Conservation (phyloP, 2,113 vertebrate species). For the Falco punctatus region DNA sequence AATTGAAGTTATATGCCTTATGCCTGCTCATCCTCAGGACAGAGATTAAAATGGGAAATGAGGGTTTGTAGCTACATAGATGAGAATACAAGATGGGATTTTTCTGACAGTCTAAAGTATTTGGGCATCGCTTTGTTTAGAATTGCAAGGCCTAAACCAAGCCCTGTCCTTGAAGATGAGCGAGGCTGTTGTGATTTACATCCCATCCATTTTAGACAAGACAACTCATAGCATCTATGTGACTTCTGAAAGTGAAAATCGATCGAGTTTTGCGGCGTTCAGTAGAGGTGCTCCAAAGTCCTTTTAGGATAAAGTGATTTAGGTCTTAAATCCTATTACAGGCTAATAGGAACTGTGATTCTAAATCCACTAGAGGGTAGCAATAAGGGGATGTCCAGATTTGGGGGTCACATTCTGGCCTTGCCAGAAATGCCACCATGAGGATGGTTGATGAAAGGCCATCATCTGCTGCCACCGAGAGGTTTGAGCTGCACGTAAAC, state of each 20-base stretch:
- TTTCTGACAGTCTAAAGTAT: background rate
- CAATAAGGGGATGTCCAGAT: background rate
- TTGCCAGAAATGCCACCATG: background rate
- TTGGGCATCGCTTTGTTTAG: background rate
- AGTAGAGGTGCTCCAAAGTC: background rate
- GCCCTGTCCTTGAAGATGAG: background rate
- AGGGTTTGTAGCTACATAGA: background rate
- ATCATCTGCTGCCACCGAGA: background rate
- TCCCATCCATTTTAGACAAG: background rate
- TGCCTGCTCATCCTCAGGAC: slow-evolving; percentile 7
- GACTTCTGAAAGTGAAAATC: background rate
- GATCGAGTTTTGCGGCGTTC: background rate
- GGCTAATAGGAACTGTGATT: background rate
- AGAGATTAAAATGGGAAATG: slow-evolving; percentile 28
- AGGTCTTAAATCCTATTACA: background rate
- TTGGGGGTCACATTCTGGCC: background rate
- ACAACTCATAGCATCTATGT: background rate
- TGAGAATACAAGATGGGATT: background rate
- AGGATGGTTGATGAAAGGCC: background rate
- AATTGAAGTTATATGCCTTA: slow-evolving; percentile 47
- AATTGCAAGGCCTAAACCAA: background rate
- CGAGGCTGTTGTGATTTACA: background rate
- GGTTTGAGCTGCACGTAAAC: background rate
- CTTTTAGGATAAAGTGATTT: background rate
- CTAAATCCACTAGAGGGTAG: background rate